phyloP scores from a whole-genome alignment of 2,113 vertebrate species.

The Amblyopsis rosae region DNA sequence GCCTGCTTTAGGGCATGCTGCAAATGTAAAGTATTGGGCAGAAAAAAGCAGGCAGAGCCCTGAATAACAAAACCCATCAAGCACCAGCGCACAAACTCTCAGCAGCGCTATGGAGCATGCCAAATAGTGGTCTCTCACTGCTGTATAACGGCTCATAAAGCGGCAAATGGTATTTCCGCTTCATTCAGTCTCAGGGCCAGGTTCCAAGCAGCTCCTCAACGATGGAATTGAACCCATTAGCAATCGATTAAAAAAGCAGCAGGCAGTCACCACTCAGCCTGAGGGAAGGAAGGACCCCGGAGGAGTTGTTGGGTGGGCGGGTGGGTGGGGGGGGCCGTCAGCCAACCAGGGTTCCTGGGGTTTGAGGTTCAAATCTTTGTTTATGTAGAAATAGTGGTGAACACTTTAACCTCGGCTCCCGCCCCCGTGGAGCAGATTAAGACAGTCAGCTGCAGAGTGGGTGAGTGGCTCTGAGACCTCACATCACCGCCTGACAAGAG shows the following conservation, averaged over 20 bases:
- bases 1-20: conserved; percentile 67
- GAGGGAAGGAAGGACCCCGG: conserved; percentile 45
- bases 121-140: conserved; percentile 77
- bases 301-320: neutral
- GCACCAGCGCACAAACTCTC: conserved; percentile 71
- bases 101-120: conserved; percentile 74
- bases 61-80: conserved; percentile 75
- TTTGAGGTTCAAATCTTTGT: conserved; percentile 69
- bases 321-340: neutral
- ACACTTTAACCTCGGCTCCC: conserved; percentile 50
- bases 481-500: conserved; percentile 28
- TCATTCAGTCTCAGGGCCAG: conserved; percentile 79
- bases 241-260: conserved; percentile 83
- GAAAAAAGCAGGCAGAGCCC: conserved; percentile 60
- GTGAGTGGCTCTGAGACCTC: conserved; percentile 14
- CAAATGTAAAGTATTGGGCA: conserved; percentile 72
- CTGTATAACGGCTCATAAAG: conserved; percentile 82
- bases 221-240: conserved; percentile 80
- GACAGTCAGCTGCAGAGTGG: conserved; percentile 17
- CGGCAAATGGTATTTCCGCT: conserved; percentile 81
- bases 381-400: conserved; percentile 64
- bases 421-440: conserved; percentile 54
- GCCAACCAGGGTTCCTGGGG: conserved; percentile 42
- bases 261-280: conserved; percentile 70
- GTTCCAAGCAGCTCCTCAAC: conserved; percentile 77